phyloP scores from a whole-genome alignment of 2,113 vertebrate genomes.

The Nannobrachium achirus region DNA sequence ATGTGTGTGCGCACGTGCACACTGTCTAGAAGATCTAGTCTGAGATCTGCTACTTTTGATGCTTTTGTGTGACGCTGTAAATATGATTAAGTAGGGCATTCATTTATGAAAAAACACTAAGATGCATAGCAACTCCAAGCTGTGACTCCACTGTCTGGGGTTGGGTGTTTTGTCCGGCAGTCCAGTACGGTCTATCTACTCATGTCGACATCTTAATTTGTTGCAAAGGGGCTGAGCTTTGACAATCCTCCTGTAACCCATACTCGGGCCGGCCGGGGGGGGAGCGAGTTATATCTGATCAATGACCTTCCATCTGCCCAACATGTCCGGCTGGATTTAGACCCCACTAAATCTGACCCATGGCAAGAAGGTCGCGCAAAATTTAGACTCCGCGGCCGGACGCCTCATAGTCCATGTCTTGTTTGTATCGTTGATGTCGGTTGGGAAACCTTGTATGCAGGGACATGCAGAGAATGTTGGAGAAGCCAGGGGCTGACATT shows the following conservation, averaged over 20 bases:
- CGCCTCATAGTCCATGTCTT: not conserved
- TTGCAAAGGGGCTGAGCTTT: conserved; percentile 13
- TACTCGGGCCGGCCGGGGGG: not conserved
- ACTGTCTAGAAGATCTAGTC: not conserved
- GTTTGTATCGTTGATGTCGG: no score
- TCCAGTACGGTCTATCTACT: no score
- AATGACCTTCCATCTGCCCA: conserved; percentile 48
- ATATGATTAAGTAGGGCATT: no score
- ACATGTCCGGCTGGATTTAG: conserved; percentile 38
- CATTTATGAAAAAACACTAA: no score
- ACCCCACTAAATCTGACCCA: conserved; percentile 17
- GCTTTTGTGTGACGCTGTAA: no score
- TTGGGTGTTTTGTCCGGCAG: no score
- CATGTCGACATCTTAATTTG: conserved; percentile 28
- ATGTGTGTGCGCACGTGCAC: not conserved
- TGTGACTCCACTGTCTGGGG: no score
- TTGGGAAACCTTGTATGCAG: no score
- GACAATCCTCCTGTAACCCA: conserved; percentile 37
- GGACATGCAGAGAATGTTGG: no score
- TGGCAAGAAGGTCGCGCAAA: conserved; percentile 23
- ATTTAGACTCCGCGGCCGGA: conserved; percentile 10
- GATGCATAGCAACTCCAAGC: no score
- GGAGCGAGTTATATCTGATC: conserved; percentile 44
- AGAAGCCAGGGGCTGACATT: no score
- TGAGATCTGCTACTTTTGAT: no score